Base-by-base conservation (phyloP, 2,888 invertebrate species). In the Luffia ferchaultella region DNA sequence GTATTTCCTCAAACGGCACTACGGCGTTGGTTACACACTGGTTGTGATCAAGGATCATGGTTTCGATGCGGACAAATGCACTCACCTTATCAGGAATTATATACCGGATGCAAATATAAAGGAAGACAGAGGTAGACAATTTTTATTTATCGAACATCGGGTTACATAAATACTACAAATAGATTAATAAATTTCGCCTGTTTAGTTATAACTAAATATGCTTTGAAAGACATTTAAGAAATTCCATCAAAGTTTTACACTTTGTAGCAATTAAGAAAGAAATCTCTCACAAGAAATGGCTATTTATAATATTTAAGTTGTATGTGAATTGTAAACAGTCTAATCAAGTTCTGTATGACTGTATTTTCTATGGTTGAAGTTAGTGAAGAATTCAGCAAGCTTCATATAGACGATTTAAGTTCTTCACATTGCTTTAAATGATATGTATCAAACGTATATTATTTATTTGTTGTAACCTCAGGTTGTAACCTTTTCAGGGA, bases 21-120 rank as follows among this genome's bases (percentile, higher is more conserved):
- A 92, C 65, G 95, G 95, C 15, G 90, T 91, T 19, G 95, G 95
- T 0, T 96, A 96, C 72, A 90, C 90, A 58, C 83, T 96, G 58
- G 90, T 90, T 0, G 85, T 82, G 1, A 78, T 76, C 3, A 82
- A 82, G 55, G 64, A 64, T 15, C 62, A 67, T n/a, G 60, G 59
- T 42, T 82, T 80, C 52, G 57, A 70, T 18, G 57, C 63, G 9
- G 62, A 70, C 1, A 56, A 55, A 1, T 80, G 79, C 42, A 90
- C 90, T 0, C 64, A 73, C 0, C 62, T 93, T 1, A 76, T 95
- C 1, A 73, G 75, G 48, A 78, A 78, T 50, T 87, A 89, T 59
- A 89, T 93, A 59, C 90, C 91, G 0, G 84, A 83, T 19, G 87
- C 90, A 2, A 69, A 79, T 52, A 73, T 93, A 0, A 88, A 89